Percentiles rank a stretch among this genome's conserved stretches.
Conservation (phyloP, 2,113 vertebrate species). For the Serilophus lunatus region DNA sequence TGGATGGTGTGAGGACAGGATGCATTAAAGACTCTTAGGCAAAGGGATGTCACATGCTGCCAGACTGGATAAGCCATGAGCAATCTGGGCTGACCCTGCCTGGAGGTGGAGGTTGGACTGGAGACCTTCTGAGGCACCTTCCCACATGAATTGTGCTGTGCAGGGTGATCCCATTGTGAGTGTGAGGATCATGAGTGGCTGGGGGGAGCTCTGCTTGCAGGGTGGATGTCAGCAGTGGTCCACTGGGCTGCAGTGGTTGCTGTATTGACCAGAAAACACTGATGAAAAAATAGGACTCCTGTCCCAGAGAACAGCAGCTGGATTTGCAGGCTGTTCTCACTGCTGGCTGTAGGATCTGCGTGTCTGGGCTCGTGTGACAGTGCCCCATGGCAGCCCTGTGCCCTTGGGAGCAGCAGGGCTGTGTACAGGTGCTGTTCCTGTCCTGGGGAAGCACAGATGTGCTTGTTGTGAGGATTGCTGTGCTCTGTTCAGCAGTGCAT, state of each 20-base stretch:
- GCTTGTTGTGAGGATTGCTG: not conserved
- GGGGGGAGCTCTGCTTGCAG: not conserved
- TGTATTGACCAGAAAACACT: not conserved
- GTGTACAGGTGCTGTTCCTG: not conserved
- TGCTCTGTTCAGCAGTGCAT: not conserved
- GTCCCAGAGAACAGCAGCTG: not conserved
- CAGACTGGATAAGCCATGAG: not conserved
- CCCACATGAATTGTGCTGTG: rapidly evolving
- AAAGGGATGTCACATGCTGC: not conserved
- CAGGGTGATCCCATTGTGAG: rapidly evolving
- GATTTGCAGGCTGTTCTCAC: too few species aligned
- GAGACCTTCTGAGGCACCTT: not conserved
- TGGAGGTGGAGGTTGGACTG: not conserved
- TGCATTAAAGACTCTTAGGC: not conserved
- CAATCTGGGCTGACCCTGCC: not conserved
- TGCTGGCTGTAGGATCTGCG: not conserved
- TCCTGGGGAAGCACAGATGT: rapidly evolving
- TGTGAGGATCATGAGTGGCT: rapidly evolving
- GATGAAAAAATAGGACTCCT: not conserved
- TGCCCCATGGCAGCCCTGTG: rapidly evolving
- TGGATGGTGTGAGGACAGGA: rapidly evolving
- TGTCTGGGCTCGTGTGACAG: not conserved
- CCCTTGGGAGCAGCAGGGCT: not conserved
- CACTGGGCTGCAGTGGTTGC: rapidly evolving
- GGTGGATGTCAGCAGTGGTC: not conserved